A percentile compares a stretch with the other conserved stretches of the same genome.
Conservation (phyloP, 2,113 vertebrate genomes). For the Shinisaurus crocodilurus region DNA sequence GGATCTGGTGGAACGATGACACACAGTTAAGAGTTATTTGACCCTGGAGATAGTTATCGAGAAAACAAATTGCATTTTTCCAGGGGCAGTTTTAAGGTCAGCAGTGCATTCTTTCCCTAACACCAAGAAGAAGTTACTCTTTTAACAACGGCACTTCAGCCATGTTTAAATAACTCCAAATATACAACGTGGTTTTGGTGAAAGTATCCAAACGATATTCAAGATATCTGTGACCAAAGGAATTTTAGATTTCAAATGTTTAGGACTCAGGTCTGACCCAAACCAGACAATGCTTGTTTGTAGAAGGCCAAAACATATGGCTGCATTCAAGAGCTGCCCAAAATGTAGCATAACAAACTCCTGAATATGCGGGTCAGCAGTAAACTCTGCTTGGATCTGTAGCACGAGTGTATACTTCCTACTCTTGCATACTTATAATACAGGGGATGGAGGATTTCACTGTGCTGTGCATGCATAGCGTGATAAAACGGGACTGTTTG, state of each 20-base stretch:
- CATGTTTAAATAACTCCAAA: not conserved
- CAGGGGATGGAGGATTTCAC: not conserved
- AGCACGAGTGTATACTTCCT: not conserved
- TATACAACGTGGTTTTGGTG: not conserved
- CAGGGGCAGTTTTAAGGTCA: constrained; percentile 36
- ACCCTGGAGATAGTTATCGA: not conserved
- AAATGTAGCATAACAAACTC: not conserved
- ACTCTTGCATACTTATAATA: not conserved
- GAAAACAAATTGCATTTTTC: constrained; percentile 4
- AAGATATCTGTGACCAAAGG: not conserved
- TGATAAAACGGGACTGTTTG: not conserved
- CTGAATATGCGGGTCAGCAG: not conserved
- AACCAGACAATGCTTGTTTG: not conserved
- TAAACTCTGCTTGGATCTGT: not conserved
- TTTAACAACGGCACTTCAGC: not conserved
- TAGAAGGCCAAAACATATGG: not conserved
- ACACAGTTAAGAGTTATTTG: not conserved
- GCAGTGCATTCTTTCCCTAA: not conserved
- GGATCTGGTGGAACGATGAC: not conserved
- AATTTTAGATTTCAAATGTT: not conserved
- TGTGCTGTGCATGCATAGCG: not conserved
- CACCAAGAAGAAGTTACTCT: not conserved
- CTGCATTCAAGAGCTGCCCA: not conserved
- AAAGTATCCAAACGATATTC: not conserved
- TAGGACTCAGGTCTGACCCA: not conserved